Conservation (phyloP, 2,797 vertebrate genomes). For the Acanthiza pusilla region DNA sequence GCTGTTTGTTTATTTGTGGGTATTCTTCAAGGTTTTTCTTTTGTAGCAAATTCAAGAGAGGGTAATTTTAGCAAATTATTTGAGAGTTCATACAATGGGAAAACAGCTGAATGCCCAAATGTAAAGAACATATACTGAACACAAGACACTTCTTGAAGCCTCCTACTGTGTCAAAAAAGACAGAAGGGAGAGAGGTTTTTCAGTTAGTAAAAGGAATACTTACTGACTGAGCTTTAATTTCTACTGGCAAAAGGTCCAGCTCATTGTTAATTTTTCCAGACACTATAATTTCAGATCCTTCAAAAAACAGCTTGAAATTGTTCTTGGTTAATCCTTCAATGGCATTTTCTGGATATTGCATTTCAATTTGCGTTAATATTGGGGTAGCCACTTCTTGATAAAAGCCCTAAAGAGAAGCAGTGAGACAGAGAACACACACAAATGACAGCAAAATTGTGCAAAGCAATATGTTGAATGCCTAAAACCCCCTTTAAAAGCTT, state of each 20-base stretch:
- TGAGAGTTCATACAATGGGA: not conserved
- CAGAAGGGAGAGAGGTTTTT: not conserved
- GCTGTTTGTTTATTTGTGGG: not conserved
- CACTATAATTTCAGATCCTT: slow-evolving; percentile 88
- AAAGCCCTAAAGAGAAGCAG: slow-evolving; percentile 78
- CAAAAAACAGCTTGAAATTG: slow-evolving; percentile 81
- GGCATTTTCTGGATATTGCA: slow-evolving; percentile 78
- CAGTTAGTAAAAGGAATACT: slow-evolving; percentile 49
- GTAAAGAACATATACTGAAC: not conserved
- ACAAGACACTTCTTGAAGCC: not conserved
- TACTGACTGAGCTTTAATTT: slow-evolving; percentile 81
- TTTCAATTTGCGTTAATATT: slow-evolving; percentile 77
- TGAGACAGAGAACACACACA: not conserved
- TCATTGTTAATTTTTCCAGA: slow-evolving; percentile 79
- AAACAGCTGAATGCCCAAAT: not conserved
- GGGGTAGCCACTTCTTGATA: slow-evolving; percentile 87
- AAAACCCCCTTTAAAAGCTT: not conserved
- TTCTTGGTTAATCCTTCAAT: slow-evolving; percentile 78
- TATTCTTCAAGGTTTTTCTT: not conserved
- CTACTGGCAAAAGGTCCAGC: slow-evolving; percentile 73
- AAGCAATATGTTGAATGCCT: not conserved
- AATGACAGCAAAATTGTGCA: not conserved
- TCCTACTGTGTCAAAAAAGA: not conserved
- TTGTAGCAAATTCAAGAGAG: not conserved
- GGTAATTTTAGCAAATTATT: not conserved